Base-by-base conservation (phyloP, 2,888 invertebrate genomes). In the Acronicta leporina region DNA sequence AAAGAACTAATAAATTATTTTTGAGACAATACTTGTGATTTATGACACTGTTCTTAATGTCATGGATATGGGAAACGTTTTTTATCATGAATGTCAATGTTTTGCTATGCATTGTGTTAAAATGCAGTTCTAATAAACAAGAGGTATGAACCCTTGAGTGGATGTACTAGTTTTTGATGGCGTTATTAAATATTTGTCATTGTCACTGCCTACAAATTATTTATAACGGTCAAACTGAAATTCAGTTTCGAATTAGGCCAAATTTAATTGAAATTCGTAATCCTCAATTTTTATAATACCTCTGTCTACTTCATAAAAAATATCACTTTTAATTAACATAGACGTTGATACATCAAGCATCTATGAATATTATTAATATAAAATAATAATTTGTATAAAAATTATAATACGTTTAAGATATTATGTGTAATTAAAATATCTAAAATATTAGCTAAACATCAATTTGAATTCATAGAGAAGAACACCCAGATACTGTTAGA, bases 21-120 rank as follows among this genome's bases (percentile, higher is more conserved):
- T 63, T 73, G 78, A 87, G 82, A 87, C 87, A 87, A 87, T 79
- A 68, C 49, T 48, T 44, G 35, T 82, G 84, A 84, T 85, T 80
- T 80, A 82, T 82, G 71, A 76, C 51, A 27, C 27, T 11, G 49
- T 45, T 64, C 54, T 56, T 80, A 79, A 80, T 77, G 72, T 54
- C 53, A 72, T 78, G 70, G 77, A 78, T 83, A 84, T 84, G 83
- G 80, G 84, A 75, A 73, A 63, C 11, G 42, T 53, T 71, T 75
- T 73, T 68, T 74, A 51, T 63, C 7, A 42, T 45, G 45, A 49
- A 47, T n/a, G n/a, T 44, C 20, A 15, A 57, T 55, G 74, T 73
- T 71, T 68, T 64, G 45, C 53, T 52, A 1, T 49, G 57, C 4
- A 49, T 58, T 68, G 46, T 69, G 55, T 67, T 53, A 50, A 72